phyloP scores from a whole-genome alignment of 2,888 invertebrate species.

The Pseudolycoriella hygida region DNA sequence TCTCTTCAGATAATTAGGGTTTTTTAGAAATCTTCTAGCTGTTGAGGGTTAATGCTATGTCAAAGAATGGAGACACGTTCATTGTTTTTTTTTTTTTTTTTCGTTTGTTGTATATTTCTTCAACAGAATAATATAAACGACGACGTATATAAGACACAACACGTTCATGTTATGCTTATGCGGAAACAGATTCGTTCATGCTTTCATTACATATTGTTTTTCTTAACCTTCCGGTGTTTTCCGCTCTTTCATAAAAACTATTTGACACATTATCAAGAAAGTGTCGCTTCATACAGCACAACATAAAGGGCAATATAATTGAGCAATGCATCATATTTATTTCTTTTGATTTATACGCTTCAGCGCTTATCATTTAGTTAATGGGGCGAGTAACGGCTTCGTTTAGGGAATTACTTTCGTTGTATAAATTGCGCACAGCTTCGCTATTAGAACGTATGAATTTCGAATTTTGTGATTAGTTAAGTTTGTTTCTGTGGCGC shows the following conservation, averaged over 20 bases:
- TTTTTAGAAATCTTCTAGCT: too few species aligned
- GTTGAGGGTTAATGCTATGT: too few species aligned
- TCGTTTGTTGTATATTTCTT: too few species aligned
- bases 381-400: constrained; percentile 2
- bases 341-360: constrained; percentile 7
- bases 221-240: neutral
- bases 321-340: constrained; percentile 9
- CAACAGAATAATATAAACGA: too few species aligned
- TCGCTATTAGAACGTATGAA: too few species aligned
- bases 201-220: neutral
- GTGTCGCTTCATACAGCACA: neutral
- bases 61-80: too few species aligned
- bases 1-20: too few species aligned
- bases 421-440: too few species aligned
- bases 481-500: too few species aligned
- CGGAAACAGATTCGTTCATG: constrained; percentile 2
- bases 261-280: neutral
- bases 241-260: neutral
- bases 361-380: constrained; percentile 5
- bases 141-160: too few species aligned
- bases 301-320: constrained; percentile 3
- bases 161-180: neutral
- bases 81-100: too few species aligned
- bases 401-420: neutral
- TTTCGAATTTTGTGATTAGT: too few species aligned